phyloP scores from a whole-genome alignment of 1,140 invertebrate genomes.

The Helicorthomorpha holstii region DNA sequence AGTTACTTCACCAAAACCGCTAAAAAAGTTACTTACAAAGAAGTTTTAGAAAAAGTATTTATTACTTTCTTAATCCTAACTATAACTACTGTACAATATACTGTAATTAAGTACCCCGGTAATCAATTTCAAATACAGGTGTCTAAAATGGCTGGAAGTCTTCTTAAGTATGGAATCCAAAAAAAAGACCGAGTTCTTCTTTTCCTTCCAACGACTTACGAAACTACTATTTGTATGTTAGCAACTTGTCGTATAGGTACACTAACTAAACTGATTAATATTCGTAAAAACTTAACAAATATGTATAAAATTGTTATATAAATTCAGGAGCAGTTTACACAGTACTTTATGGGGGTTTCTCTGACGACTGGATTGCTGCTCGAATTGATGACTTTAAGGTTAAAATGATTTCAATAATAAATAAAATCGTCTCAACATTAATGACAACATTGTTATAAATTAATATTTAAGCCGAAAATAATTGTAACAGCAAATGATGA shows the following conservation, averaged over 20 bases:
- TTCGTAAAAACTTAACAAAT: too few species aligned
- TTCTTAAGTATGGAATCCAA: slow-evolving; percentile 49
- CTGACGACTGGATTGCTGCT: slow-evolving; percentile 61
- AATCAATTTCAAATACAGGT: too few species aligned
- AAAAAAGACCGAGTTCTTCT: slow-evolving; percentile 65
- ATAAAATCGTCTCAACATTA: too few species aligned
- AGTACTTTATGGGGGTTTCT: slow-evolving; percentile 76
- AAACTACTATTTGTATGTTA: slow-evolving; percentile 68
- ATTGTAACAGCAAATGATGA: too few species aligned
- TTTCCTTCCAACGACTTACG: slow-evolving; percentile 80
- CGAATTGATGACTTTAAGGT: slow-evolving; percentile 64
- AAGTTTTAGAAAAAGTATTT: slow-evolving; percentile 54
- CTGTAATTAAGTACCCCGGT: neutral
- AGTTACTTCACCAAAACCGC: slow-evolving; percentile 63
- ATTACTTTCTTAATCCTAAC: neutral
- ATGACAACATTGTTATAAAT: too few species aligned
- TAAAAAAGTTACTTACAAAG: slow-evolving; percentile 55
- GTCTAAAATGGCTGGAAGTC: slow-evolving; percentile 51
- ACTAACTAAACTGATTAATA: too few species aligned
- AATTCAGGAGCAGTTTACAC: too few species aligned
- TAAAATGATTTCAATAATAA: too few species aligned
- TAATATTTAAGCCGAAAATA: too few species aligned
- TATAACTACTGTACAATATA: neutral
- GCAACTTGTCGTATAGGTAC: slow-evolving; percentile 62
- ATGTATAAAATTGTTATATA: too few species aligned